phyloP scores from a whole-genome alignment of 2,113 vertebrate genomes.

The Maccullochella peelii region DNA sequence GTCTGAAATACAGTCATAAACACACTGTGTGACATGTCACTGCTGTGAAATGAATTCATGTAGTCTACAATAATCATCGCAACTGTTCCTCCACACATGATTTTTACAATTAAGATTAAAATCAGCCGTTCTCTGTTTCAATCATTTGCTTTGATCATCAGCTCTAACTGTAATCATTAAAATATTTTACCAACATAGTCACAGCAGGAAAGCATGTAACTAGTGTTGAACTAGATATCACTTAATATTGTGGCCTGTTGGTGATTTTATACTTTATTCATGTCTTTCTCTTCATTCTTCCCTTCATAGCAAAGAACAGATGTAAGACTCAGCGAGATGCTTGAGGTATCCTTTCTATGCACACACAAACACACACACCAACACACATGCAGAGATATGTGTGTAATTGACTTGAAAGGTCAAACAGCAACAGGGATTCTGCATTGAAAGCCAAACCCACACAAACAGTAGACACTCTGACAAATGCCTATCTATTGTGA shows the following conservation, averaged over 20 bases:
- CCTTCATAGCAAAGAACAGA: constrained; percentile 96
- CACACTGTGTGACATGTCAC: background rate
- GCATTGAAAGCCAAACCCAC: constrained; percentile 31
- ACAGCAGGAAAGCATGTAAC: background rate
- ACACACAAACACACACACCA: background rate
- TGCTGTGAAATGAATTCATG: background rate
- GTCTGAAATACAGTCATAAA: constrained; percentile 6
- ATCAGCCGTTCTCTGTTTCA: constrained; percentile 4
- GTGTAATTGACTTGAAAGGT: constrained; percentile 53
- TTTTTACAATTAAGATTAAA: constrained; percentile 13
- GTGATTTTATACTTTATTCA: constrained; percentile 9
- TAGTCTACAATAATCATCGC: background rate
- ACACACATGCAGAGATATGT: constrained; percentile 4
- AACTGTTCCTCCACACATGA: constrained; percentile 1
- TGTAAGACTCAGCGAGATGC: constrained; percentile 97
- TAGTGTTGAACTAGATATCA: background rate
- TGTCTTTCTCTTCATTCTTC: constrained; percentile 44
- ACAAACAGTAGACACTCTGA: constrained; percentile 14
- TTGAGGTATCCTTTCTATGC: constrained; percentile 87
- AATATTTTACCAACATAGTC: background rate
- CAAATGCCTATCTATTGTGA: constrained; percentile 27
- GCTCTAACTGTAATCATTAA: background rate
- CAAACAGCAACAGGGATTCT: constrained; percentile 38
- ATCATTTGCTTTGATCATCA: constrained; percentile 26
- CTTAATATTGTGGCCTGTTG: constrained; percentile 6